These are phyloP conservation scores for Hyphantria cunea DNA, from an alignment of 1,140 invertebrate species.

Conservation along the genomic window DNA sequence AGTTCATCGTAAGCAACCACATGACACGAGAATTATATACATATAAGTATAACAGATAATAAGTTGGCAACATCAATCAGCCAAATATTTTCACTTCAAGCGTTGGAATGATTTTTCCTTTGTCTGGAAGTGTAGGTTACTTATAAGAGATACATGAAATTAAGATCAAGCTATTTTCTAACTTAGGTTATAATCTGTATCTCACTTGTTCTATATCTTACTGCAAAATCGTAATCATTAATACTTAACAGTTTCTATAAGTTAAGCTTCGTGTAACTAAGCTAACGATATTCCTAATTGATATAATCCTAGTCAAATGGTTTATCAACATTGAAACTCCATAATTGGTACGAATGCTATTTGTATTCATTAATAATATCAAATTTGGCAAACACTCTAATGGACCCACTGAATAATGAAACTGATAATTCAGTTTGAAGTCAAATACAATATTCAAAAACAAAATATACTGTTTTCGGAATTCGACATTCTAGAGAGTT, in stretches of 20 bases:
- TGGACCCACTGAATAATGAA: constrained; percentile 15
- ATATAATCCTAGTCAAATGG: constrained; percentile 13
- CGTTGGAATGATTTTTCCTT: too few relatives aligned
- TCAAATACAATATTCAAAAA: constrained; percentile 21
- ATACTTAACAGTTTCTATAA: constrained; percentile 24
- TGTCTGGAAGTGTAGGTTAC: too few relatives aligned
- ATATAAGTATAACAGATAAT: too few relatives aligned
- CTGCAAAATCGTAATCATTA: too few relatives aligned
- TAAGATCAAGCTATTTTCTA: too few relatives aligned
- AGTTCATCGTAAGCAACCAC: too few relatives aligned
- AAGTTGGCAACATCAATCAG: too few relatives aligned
- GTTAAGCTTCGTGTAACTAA: constrained; percentile 14
- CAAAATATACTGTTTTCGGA: neutral
- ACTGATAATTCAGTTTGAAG: constrained; percentile 9
- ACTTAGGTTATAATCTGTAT: too few relatives aligned
- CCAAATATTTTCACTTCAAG: too few relatives aligned
- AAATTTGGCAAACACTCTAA: constrained; percentile 1
- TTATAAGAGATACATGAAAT: too few relatives aligned
- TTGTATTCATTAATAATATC: constrained; percentile 4
- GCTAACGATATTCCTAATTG: constrained; percentile 10
- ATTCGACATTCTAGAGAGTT: constrained; percentile 2
- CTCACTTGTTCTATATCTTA: too few relatives aligned
- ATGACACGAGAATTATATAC: too few relatives aligned
- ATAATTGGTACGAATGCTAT: constrained; percentile 4
- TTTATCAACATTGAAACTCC: constrained; percentile 7